Evolutionary conservation across 2,113 vertebrate genomes (phyloP).

Genomic region (Tursiops truncatus): DNA sequence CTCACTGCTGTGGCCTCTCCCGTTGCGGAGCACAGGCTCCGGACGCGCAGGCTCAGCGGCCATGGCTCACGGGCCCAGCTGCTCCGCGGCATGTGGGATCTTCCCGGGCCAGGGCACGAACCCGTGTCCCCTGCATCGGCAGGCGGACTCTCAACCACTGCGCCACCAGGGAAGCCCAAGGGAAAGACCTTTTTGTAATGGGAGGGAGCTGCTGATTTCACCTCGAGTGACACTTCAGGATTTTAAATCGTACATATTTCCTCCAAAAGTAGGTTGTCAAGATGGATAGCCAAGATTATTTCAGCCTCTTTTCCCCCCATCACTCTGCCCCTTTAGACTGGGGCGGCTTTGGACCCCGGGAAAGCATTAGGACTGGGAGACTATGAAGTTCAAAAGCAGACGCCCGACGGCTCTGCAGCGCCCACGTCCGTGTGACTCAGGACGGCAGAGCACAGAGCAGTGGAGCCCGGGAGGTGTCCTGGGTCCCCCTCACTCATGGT

Average conservation of each 20-base stretch:
- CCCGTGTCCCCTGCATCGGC: no score
- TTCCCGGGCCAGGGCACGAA: no score
- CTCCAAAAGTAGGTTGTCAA: rapidly evolving
- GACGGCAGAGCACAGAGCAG: rapidly evolving
- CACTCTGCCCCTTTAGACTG: rapidly evolving
- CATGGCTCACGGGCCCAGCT: no score
- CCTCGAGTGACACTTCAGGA: rapidly evolving
- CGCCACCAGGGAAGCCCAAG: no score
- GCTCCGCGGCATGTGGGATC: no score
- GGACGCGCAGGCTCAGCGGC: no score
- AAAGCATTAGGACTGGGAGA: neutral
- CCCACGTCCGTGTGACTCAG: rapidly evolving
- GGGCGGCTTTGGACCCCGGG: rapidly evolving
- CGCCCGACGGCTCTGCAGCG: rapidly evolving
- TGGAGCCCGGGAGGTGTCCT: rapidly evolving
- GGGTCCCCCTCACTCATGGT: rapidly evolving
- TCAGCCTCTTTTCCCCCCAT: rapidly evolving
- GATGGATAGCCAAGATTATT: rapidly evolving
- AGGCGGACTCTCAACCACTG: no score
- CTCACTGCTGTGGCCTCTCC: rapidly evolving
- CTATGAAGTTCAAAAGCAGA: neutral
- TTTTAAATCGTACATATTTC: no score
- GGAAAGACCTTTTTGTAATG: neutral
- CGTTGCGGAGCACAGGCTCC: no score
- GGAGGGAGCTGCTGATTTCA: neutral